Conservation (phyloP, 2,888 invertebrate genomes). For the Agrilus mali region DNA sequence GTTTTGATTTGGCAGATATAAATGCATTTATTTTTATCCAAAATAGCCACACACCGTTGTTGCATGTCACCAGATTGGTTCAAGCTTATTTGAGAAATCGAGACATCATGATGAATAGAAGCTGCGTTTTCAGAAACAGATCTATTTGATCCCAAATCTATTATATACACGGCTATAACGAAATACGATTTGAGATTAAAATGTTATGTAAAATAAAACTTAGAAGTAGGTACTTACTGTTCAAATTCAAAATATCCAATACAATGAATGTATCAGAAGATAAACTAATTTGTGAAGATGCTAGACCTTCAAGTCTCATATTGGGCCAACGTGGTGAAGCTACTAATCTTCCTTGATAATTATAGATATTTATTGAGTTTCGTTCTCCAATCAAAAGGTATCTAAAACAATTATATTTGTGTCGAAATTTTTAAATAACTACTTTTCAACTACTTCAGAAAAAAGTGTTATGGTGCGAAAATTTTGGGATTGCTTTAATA, state of each 20-base stretch:
- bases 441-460: no score
- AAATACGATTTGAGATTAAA: not conserved
- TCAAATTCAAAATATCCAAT: constrained; percentile 72
- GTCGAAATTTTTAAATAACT: not conserved
- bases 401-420: constrained; percentile 38
- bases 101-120: constrained; percentile 61
- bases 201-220: constrained; percentile 1
- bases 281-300: constrained; percentile 62
- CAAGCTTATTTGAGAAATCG: constrained; percentile 68
- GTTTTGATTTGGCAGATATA: constrained; percentile 66
- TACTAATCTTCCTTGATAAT: constrained; percentile 81
- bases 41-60: constrained; percentile 73
- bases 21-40: constrained; percentile 83
- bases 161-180: constrained; percentile 59
- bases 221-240: constrained; percentile 48
- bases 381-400: constrained; percentile 84
- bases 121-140: constrained; percentile 61
- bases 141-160: constrained; percentile 70
- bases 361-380: constrained; percentile 72
- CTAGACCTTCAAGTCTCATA: constrained; percentile 70
- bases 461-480: no score
- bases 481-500: no score
- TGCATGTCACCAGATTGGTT: constrained; percentile 71
- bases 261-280: constrained; percentile 80
- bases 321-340: constrained; percentile 78